Evolutionary conservation across 2,888 invertebrate species (phyloP), one percentile per base, ranked within the genome.

Genomic region (Euphydryas editha): DNA sequence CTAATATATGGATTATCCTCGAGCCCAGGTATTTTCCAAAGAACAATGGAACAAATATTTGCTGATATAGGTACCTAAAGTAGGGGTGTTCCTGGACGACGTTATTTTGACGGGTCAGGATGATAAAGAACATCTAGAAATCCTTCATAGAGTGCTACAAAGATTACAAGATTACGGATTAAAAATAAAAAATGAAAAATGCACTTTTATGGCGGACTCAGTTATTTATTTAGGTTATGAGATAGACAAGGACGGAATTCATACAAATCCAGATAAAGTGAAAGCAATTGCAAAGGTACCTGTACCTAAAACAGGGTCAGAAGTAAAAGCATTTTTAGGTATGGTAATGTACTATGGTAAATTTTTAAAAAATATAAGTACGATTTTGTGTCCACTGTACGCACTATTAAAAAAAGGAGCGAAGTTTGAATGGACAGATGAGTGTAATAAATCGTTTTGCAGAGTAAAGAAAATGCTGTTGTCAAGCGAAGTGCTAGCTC

Each of bases 231-330:
- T 55, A 21, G 55, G 55, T 10, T 55, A 36, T n/a, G 55, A 36
- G 17, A 55, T 55, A 36, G 36, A 30, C 36, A 55, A 36, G 8
- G 10, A 55, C 0, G 36, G 55, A 0, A n/a, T 55, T 2, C 55
- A 55, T 2, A n/a, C 36, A 72, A 69, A 0, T 6, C 55, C 36
- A 2, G n/a, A 55, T 8, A 36, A 55, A 10, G n/a, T 55, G 8
- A 10, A 55, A 17, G 55, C 36, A 10, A 54, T 59, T 18, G 21
- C 73, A 5, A 57, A 37, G 6, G 39, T n/a, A 15, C 11, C 11
- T 10, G 20, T 42, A 21, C 57, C 57, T 4, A 57, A 10, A 7
- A 42, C 17, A 42, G 11, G 39, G 21, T 13, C 39, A 2, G 30
- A 57, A 21, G 20, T 57, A 21, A 18, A 42, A 0, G 18, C 57